Evolutionary conservation across 2,797 vertebrate genomes (phyloP), one percentile per base, ranked within the genome.

Genomic region (Cyclura pinguis): DNA sequence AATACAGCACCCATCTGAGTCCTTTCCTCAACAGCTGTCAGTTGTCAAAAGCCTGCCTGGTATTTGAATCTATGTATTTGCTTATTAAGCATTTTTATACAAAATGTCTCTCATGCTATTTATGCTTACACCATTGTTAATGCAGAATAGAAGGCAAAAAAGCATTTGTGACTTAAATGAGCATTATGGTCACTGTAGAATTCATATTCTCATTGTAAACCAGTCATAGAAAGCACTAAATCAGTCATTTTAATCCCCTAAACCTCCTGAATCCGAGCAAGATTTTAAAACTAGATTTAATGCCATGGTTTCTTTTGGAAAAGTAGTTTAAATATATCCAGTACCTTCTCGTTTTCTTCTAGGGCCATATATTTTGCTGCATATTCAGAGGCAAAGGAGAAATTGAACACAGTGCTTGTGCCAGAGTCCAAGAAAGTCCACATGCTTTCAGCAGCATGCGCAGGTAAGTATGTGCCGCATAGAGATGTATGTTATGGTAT

Each of bases 331-430:
- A 77, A 35, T 35, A 8, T 32, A 35, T 55, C 78, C 55, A 69
- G 13, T 89, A 59, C 69, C 20, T 92, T 85, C 88, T 52, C 69
- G 88, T 92, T 47, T 29, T 42, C 69, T 88, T 92, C 16, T 73
- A 97, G 96, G 78, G 96, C 96, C 85, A 95, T 97, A 92, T 97
- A 97, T 95, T 97, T 97, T 95, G 96, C 96, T 92, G 89, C 94
- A 76, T 97, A 96, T 93, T 96, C 96, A 85, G 87, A 91, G 64
- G n/a, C 84, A 86, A 97, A 97, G 89, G 96, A 97, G 90, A 94
- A 69, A 82, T 95, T 96, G 87, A 96, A 96, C 89, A 86, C 84
- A 82, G 87, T 96, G 10, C 74, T 97, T 7, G 81, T 92, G 20
- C 96, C 96, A 0, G 96, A 96, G 87, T 97, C 96, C 76, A 96